A percentile compares a stretch with the other conserved stretches of the same genome.
Evolutionary conservation across 2,113 vertebrate genomes (phyloP).

Genomic region (Thunnus maccoyii): DNA sequence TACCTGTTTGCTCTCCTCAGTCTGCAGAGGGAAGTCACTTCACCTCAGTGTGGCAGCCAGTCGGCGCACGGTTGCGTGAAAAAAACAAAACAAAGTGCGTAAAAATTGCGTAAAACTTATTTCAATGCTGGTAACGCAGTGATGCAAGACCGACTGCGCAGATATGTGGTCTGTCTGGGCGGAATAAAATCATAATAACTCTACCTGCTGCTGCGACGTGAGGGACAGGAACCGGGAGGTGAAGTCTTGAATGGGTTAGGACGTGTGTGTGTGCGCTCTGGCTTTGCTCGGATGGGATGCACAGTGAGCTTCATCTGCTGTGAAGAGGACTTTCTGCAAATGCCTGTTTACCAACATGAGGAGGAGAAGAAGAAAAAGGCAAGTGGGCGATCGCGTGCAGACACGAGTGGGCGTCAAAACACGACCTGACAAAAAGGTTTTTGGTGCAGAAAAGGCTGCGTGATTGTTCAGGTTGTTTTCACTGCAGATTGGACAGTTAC

Average conservation of each 20-base stretch:
- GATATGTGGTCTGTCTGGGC: background rate
- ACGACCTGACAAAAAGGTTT: slow-evolving; percentile 3
- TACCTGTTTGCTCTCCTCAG: slow-evolving; percentile 52
- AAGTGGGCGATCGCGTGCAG: slow-evolving; percentile 12
- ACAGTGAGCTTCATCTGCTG: slow-evolving; percentile 89
- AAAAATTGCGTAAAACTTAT: background rate
- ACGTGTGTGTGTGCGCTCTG: slow-evolving; percentile 46
- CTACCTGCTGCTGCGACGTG: background rate
- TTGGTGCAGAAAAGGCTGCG: background rate
- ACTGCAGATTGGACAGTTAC: background rate
- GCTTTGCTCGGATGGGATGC: slow-evolving; percentile 88
- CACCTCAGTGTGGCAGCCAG: slow-evolving; percentile 2
- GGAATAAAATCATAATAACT: slow-evolving; percentile 1
- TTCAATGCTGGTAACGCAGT: slow-evolving; percentile 2
- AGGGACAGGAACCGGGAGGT: background rate
- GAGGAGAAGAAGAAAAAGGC: slow-evolving; percentile 82
- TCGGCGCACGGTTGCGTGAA: background rate
- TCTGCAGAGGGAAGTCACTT: slow-evolving; percentile 3
- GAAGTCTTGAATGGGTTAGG: slow-evolving; percentile 75
- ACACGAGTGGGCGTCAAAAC: slow-evolving; percentile 28
- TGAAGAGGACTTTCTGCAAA: slow-evolving; percentile 87
- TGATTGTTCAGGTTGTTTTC: slow-evolving; percentile 12
- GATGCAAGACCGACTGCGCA: slow-evolving; percentile 31
- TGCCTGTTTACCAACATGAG: slow-evolving; percentile 83
- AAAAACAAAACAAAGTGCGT: background rate